Conservation (phyloP, 1,140 invertebrate genomes). For the Latrodectus geometricus region DNA sequence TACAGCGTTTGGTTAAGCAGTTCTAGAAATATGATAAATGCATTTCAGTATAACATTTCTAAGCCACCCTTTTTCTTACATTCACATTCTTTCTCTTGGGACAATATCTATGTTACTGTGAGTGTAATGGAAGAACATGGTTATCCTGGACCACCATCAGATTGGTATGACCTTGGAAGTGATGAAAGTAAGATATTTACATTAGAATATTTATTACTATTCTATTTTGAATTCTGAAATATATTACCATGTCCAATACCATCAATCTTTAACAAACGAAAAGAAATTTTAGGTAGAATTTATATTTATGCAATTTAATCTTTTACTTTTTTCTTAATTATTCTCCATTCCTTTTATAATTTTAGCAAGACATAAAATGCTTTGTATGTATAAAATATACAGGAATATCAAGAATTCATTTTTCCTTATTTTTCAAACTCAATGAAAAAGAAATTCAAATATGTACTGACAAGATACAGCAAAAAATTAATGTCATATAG, state of each 20-base stretch:
- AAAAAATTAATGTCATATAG: no score
- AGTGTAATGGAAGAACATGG: slow-evolving; percentile 75
- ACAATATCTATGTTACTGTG: slow-evolving; percentile 70
- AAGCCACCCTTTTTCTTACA: slow-evolving; percentile 52
- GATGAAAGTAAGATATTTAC: slow-evolving; percentile 33
- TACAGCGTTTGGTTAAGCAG: slow-evolving; percentile 77
- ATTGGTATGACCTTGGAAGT: slow-evolving; percentile 46
- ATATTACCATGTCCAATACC: not conserved
- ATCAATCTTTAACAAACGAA: not conserved
- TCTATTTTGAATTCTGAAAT: not conserved
- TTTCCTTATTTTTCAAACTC: no score
- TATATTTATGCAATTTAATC: no score
- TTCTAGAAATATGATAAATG: slow-evolving; percentile 72
- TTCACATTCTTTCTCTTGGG: slow-evolving; percentile 25
- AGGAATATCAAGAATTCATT: no score
- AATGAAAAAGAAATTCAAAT: no score
- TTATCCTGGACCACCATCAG: slow-evolving; percentile 68
- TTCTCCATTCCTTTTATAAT: no score
- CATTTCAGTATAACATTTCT: slow-evolving; percentile 45
- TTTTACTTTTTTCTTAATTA: no score
- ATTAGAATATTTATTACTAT: not conserved
- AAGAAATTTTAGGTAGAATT: not conserved
- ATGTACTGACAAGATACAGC: no score
- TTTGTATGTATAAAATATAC: no score
- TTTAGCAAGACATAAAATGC: no score